phyloP scores from a whole-genome alignment of 2,113 vertebrate genomes.

The Phalacrocorax pelagicus region DNA sequence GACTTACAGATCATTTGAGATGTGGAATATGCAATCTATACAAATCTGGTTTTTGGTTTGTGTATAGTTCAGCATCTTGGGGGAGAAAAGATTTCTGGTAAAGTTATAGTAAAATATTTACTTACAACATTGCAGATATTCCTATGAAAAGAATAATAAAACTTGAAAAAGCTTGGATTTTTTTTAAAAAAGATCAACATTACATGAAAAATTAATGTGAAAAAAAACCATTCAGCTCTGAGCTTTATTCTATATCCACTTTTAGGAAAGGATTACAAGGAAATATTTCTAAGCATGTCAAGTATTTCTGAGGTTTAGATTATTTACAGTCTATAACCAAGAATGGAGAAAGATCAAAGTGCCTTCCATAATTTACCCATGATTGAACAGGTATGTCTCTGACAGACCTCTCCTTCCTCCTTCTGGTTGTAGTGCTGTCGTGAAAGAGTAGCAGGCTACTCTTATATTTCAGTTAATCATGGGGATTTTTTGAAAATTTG shows the following conservation, averaged over 20 bases:
- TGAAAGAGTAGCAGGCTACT: not conserved
- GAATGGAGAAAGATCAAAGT: slow-evolving; percentile 28
- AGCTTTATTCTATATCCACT: not conserved
- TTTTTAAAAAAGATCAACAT: not conserved
- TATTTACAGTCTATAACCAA: slow-evolving; percentile 22
- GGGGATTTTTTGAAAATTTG: not conserved
- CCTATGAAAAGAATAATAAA: not conserved
- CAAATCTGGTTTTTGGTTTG: not conserved
- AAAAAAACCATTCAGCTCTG: not conserved
- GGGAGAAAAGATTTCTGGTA: not conserved
- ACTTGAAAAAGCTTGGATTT: not conserved
- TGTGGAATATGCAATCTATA: not conserved
- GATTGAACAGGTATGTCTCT: not conserved
- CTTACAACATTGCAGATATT: not conserved
- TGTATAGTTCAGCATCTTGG: not conserved
- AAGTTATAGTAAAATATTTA: not conserved
- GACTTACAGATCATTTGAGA: not conserved
- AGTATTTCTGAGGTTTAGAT: not conserved
- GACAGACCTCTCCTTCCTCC: not conserved
- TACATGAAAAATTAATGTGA: not conserved
- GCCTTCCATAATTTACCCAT: not conserved
- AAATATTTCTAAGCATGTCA: not conserved
- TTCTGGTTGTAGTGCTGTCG: not conserved
- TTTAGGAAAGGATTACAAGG: not conserved
- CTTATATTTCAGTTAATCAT: not conserved